These are phyloP conservation scores for Drosophila falleni DNA, from an alignment of 2,888 invertebrate genomes.

Conservation along the genomic window DNA sequence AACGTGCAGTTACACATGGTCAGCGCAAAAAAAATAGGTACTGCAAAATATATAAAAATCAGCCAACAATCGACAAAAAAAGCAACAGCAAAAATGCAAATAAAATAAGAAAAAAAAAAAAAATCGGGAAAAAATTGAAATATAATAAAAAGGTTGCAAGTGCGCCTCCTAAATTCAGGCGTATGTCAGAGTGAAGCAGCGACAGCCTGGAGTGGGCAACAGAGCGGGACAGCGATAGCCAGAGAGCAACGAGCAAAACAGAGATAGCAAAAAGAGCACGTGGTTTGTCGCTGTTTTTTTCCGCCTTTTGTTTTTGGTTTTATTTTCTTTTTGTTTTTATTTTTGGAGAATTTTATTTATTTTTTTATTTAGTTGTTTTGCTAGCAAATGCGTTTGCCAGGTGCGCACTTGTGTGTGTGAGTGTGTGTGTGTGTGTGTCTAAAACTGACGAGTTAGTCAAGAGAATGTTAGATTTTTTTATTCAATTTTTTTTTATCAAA, in stretches of 20 bases:
- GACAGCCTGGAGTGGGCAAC: constrained; percentile 19
- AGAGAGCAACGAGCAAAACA: constrained; percentile 23
- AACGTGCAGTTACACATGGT: constrained; percentile 46
- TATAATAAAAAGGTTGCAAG: constrained; percentile 48
- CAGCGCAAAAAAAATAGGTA: constrained; percentile 21
- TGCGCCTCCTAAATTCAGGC: constrained; percentile 64
- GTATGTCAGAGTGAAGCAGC: constrained; percentile 39
- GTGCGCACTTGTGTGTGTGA: constrained; percentile 37
- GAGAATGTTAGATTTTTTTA: too few relatives aligned
- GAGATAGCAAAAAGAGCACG: constrained; percentile 43
- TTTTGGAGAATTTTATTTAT: constrained; percentile 23
- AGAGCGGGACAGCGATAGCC: neutral
- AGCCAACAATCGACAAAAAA: constrained; percentile 32
- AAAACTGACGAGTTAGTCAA: too few relatives aligned
- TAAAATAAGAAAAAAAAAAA: neutral
- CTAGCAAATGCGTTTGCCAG: constrained; percentile 78
- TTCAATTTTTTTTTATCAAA: too few relatives aligned
- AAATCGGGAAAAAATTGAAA: constrained; percentile 11
- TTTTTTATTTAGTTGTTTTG: constrained; percentile 74
- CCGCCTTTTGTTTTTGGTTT: constrained; percentile 7
- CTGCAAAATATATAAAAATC: constrained; percentile 58
- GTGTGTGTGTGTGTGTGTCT: neutral
- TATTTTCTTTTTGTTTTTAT: constrained; percentile 45
- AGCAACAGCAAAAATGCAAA: constrained; percentile 10
- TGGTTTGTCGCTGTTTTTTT: constrained; percentile 18